phyloP scores from a whole-genome alignment of 1,140 invertebrate species.

The Drosophila subobscura region DNA sequence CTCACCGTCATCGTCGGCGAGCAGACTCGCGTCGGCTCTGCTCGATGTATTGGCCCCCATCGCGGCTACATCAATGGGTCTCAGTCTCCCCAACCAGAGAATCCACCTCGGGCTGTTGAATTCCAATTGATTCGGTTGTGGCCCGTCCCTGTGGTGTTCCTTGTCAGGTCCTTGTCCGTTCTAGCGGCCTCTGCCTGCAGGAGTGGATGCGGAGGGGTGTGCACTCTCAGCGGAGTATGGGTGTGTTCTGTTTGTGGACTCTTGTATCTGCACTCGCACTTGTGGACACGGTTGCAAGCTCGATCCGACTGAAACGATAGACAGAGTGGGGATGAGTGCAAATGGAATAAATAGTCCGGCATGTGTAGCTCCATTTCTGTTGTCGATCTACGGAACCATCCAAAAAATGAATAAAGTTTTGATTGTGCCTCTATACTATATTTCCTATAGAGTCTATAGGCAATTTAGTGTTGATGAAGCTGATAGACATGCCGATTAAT shows the following conservation, averaged over 20 bases:
- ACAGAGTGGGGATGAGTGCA: too few species aligned
- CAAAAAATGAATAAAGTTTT: too few species aligned
- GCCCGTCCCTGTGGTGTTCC: background rate
- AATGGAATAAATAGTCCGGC: too few species aligned
- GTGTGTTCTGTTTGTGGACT: background rate
- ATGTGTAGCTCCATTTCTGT: too few species aligned
- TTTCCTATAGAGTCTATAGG: too few species aligned
- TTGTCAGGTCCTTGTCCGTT: too few species aligned
- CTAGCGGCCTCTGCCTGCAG: background rate
- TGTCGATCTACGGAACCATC: too few species aligned
- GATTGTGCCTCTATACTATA: too few species aligned
- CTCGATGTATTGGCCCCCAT: slow-evolving; percentile 82
- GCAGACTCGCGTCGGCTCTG: slow-evolving; percentile 79
- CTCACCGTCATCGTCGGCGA: slow-evolving; percentile 80
- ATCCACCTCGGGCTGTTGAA: slow-evolving; percentile 1
- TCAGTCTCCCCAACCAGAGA: background rate
- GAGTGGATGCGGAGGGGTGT: background rate
- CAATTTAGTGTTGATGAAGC: too few species aligned
- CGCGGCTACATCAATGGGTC: slow-evolving; percentile 65
- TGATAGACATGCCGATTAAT: too few species aligned
- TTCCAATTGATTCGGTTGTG: slow-evolving; percentile 14
- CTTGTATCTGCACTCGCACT: background rate
- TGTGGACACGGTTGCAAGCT: slow-evolving; percentile 1
- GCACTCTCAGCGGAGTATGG: background rate
- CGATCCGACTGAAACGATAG: background rate